phyloP scores from a whole-genome alignment of 92 coral and sea anemone species.

The Heteractis magnifica region DNA sequence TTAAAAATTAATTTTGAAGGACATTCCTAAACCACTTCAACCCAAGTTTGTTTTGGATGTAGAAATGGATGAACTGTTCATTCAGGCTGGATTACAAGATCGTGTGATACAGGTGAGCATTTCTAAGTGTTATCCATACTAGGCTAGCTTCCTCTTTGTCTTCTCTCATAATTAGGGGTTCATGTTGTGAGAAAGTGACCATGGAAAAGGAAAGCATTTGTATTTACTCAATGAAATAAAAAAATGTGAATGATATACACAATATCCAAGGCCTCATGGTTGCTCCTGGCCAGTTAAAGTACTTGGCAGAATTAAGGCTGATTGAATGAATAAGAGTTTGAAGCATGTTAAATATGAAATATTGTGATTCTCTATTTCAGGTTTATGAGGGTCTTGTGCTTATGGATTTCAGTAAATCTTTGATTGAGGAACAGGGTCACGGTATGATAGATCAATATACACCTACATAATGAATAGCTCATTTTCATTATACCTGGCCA shows the following conservation, averaged over 20 bases:
- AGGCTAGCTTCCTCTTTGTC: too few species aligned
- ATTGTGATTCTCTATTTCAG: slow-evolving; percentile 7
- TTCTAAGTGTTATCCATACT: background rate
- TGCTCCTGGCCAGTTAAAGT: too few species aligned
- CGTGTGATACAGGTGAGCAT: slow-evolving; percentile 65
- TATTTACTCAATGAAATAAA: too few species aligned
- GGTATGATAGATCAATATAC: slow-evolving; percentile 18
- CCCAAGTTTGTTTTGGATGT: slow-evolving; percentile 61
- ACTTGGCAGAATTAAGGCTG: too few species aligned
- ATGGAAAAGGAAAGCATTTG: too few species aligned
- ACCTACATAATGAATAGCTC: background rate
- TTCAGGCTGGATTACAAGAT: slow-evolving; percentile 65
- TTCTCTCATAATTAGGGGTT: too few species aligned
- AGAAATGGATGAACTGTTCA: slow-evolving; percentile 61
- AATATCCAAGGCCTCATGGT: too few species aligned
- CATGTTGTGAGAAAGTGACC: too few species aligned
- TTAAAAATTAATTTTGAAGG: slow-evolving; percentile 20
- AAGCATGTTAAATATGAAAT: too few species aligned
- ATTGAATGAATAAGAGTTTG: too few species aligned
- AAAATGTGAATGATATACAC: too few species aligned
- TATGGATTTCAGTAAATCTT: slow-evolving; percentile 50
- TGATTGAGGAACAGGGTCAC: slow-evolving; percentile 52
- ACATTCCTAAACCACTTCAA: slow-evolving; percentile 54
- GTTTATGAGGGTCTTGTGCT: slow-evolving; percentile 63
- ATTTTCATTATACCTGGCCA: background rate